Evolutionary conservation across 2,113 vertebrate species (phyloP), one percentile per base, ranked within the genome.

Genomic region (Pelusios castaneus): DNA sequence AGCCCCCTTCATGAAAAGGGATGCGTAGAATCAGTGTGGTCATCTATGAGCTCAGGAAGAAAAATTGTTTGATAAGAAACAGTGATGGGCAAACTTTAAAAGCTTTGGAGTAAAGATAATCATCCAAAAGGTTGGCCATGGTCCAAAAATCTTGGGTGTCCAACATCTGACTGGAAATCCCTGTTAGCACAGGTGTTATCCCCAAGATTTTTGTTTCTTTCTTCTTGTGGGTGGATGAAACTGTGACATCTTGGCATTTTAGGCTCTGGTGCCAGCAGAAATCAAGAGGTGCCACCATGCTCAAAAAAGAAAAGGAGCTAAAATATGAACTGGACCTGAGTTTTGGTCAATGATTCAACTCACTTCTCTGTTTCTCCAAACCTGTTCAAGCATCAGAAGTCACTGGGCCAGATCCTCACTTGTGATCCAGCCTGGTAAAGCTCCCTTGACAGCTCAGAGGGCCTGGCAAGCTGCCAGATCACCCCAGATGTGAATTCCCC

Each of bases 41-140:
- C 55, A 85, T 93, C 84, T 94, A 85, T 93, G 93, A 95, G 94
- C 80, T 93, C 92, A 95, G 76, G 88, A 96, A 95, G 92, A 95
- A 96, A 95, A 96, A 52, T 47, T 89, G 91, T 93, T 96, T 95
- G 86, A 80, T 91, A 79, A 82, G 82, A 91, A 85, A 89, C 73
- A 89, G 81, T 78, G 86, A 95, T 58, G 82, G 73, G 63, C 52
- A 63, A 93, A 94, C 96, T 91, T 97, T 88, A 96, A 97, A 97
- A 92, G 91, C 77, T 93, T 29, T 95, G 92, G 29, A 88, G 76
- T 93, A 89, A 92, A 94, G 89, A 95, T 92, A 92, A 87, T 34
- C 80, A 89, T 90, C 86, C 88, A 93, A 79, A 96, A 90, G 38
- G 60, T 43, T 94, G 91, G 84, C 89, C 45, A 38, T 87, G 84